These are phyloP conservation scores for Litoditis marina DNA, from an alignment of 2,888 invertebrate genomes.

Conservation along the genomic window DNA sequence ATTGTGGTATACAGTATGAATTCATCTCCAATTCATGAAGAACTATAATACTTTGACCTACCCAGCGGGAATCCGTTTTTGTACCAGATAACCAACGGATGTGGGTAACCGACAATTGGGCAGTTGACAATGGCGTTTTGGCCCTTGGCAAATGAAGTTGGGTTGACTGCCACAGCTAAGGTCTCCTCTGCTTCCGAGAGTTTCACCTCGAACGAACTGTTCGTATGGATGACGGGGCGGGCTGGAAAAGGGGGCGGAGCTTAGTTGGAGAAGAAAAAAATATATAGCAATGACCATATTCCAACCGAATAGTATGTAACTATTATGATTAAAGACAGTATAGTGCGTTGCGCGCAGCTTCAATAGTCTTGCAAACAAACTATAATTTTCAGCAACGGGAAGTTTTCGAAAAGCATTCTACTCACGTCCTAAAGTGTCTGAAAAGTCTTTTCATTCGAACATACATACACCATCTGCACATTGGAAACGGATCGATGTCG, in stretches of 20 bases:
- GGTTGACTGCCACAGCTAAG: conserved; percentile 10
- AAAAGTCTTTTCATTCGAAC: too few relatives aligned
- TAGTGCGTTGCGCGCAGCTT: too few relatives aligned
- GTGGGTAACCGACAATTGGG: conserved; percentile 49
- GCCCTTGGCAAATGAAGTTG: conserved; percentile 15
- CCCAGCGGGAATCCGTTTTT: conserved; percentile 42
- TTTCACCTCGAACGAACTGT: conserved; percentile 36
- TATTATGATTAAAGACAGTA: too few relatives aligned
- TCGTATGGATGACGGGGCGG: conserved; percentile 48
- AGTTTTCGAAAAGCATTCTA: too few relatives aligned
- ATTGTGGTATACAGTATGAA: neutral
- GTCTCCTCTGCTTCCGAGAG: conserved; percentile 27
- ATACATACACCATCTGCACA: too few relatives aligned
- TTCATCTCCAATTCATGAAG: neutral
- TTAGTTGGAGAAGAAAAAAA: neutral
- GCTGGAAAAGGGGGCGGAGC: conserved; percentile 23
- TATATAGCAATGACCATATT: too few relatives aligned
- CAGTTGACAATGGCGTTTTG: conserved; percentile 34
- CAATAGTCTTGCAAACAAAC: too few relatives aligned
- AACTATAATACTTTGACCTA: conserved; percentile 11
- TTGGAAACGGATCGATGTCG: too few relatives aligned
- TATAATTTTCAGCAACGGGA: too few relatives aligned
- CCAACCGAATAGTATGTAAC: too few relatives aligned
- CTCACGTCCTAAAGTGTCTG: too few relatives aligned
- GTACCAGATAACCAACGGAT: conserved; percentile 47